Evolutionary conservation across 2,888 invertebrate genomes (phyloP), one percentile per base, ranked within the genome.

Genomic region (Oligia fasciuncula): DNA sequence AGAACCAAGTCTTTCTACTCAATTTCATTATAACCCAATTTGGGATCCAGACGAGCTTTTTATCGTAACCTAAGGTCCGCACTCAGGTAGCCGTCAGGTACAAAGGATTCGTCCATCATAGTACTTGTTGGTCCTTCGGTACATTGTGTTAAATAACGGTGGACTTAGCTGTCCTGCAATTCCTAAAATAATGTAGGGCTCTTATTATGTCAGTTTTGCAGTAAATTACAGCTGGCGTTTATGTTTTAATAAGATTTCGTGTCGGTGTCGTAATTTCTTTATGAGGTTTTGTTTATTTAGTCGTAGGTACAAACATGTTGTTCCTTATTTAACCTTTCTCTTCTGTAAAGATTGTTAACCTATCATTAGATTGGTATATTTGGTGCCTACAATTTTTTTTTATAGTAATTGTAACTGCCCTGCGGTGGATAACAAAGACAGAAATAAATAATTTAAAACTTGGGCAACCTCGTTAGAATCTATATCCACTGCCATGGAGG

Each of bases 161-260:
- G 54, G 43, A 60, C 43, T 40, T 68, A 40, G 9, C 54, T 46
- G 40, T 68, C 80, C 54, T 62, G 23, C 71, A 29, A 29, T 72
- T 71, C 43, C 81, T 65, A 49, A 80, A 81, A 73, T 71, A 68
- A 77, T 74, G 54, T 29, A 57, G n/a, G 81, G 43, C 14, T 77
- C 65, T 82, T 14, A 85, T 74, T 72, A 81, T 29, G 51, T 71
- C 76, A 69, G 35, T 40, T 85, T 57, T 46, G 57, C 67, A n/a
- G 77, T 80, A 87, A 87, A 80, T 80, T 80, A 87, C 57, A 23
- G 51, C 60, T 72, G 79, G 35, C 83, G n/a, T 86, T 88, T 68
- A 87, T 88, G 77, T 70, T 79, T 80, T 84, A 80, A 85, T 87
- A 74, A 73, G 43, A 67, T 57, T 29, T 73, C n/a, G 43, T 35